Evolutionary conservation across 2,888 invertebrate species (phyloP), one percentile per base, ranked within the genome.

Genomic region (Yponomeuta plumbellus): DNA sequence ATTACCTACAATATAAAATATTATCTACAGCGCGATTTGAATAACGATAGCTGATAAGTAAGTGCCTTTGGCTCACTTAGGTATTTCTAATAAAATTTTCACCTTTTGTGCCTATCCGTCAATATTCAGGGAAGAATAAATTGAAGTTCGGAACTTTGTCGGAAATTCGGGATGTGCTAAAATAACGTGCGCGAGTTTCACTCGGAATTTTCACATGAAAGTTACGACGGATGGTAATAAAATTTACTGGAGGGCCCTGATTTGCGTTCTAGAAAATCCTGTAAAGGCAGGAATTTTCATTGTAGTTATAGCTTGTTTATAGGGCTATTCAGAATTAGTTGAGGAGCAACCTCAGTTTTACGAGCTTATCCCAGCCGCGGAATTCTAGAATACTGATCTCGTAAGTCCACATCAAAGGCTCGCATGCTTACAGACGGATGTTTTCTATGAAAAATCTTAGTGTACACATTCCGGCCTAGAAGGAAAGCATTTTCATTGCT

Each of bases 321-420:
- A 52, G 44, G 44, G 44, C 44, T 17, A 52, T 52, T 52, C 44
- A 17, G 44, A 52, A 52, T 52, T 52, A 52, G 10, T 52, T 52
- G 13, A 52, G 44, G 44, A 52, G 44, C 44, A 52, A 52, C 44
- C 44, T 52, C 44, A 52, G 44, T 52, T 52, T 52, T 52, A 52
- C 8, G 44, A 0, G 44, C 44, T 44, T 13, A 44, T 44, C 10
- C 17, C 13, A 17, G 17, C 44, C 13, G 2, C 3, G 44, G 44
- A 52, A 52, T 52, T 52, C 44, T 52, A 17, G 17, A 52, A 52
- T 8, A 34, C 34, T 26, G 6, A 34, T 34, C 8, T 34, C 34
- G 34, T 10, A 34, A 34, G 8, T 1, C 34, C 34, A 8, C 34
- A 34, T 34, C 34, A 34, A 34, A 34, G 34, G 34, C 34, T 26